Conservation (phyloP, 2,888 invertebrate species). For the Pocota personata region DNA sequence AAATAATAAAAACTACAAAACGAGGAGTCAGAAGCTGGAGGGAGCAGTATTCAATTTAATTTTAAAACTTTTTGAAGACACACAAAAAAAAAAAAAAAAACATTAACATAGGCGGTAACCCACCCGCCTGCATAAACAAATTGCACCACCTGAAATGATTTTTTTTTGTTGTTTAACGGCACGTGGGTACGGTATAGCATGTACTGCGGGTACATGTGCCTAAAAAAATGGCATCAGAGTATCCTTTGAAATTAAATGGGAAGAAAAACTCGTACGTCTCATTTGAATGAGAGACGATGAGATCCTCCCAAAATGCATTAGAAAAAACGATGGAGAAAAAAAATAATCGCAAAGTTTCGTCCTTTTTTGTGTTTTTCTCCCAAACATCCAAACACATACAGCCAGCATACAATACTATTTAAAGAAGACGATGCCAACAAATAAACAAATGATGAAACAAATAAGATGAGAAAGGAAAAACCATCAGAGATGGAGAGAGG, state of each 20-base stretch:
- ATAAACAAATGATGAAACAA: constrained; percentile 51
- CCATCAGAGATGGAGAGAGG: constrained; percentile 4
- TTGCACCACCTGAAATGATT: not conserved
- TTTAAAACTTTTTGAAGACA: constrained; percentile 45
- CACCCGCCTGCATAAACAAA: constrained; percentile 12
- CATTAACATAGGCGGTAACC: constrained; percentile 4
- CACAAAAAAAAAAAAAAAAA: not conserved
- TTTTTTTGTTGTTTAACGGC: not conserved
- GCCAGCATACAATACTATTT: constrained; percentile 3
- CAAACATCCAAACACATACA: too few relatives aligned
- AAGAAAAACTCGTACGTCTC: constrained; percentile 22
- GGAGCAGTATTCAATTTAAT: constrained; percentile 41
- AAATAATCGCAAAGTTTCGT: constrained; percentile 57
- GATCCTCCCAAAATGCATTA: constrained; percentile 43
- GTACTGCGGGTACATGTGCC: not conserved
- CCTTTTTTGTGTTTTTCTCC: constrained; percentile 52
- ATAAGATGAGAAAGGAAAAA: constrained; percentile 44
- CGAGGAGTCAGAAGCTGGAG: not conserved
- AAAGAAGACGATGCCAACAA: constrained; percentile 14
- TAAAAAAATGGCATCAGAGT: not conserved
- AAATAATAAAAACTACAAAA: constrained; percentile 11
- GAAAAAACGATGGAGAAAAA: constrained; percentile 24
- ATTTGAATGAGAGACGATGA: constrained; percentile 49
- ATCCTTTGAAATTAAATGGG: constrained; percentile 28
- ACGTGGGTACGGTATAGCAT: not conserved